Percentiles rank a stretch among this genome's conserved stretches.
phyloP scores from a whole-genome alignment of 2,888 invertebrate genomes.

The Tanypteryx hageni region DNA sequence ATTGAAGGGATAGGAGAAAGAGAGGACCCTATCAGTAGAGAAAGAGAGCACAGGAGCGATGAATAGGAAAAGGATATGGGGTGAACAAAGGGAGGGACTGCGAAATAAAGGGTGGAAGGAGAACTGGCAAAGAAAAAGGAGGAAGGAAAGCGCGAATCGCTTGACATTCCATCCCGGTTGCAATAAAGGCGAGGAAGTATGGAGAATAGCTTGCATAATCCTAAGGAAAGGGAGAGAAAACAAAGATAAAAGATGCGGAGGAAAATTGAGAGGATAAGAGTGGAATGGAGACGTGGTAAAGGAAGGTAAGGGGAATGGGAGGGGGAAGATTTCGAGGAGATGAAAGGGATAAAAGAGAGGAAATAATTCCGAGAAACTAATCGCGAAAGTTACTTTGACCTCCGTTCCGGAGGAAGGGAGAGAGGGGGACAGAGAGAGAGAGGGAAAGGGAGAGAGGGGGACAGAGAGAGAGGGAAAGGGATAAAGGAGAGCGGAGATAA shows the following conservation, averaged over 20 bases:
- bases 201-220: neutral
- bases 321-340: neutral
- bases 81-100: neutral
- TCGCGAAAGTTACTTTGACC: constrained; percentile 57
- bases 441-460: neutral
- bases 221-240: neutral
- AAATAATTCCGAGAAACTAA: constrained; percentile 64
- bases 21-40: neutral
- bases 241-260: neutral
- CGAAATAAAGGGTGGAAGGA: neutral
- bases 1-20: constrained; percentile 7
- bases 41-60: neutral
- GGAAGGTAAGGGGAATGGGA: neutral
- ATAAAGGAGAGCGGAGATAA: neutral
- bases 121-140: neutral
- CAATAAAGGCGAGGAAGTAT: neutral
- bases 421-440: neutral
- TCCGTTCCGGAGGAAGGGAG: constrained; percentile 26
- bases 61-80: neutral
- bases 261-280: neutral
- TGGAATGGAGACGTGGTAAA: neutral
- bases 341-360: constrained; percentile 45
- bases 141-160: neutral
- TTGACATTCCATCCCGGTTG: neutral
- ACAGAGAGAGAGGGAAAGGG: neutral